Evolutionary conservation across 2,888 invertebrate genomes (phyloP).

Genomic region (Apamea crenata): DNA sequence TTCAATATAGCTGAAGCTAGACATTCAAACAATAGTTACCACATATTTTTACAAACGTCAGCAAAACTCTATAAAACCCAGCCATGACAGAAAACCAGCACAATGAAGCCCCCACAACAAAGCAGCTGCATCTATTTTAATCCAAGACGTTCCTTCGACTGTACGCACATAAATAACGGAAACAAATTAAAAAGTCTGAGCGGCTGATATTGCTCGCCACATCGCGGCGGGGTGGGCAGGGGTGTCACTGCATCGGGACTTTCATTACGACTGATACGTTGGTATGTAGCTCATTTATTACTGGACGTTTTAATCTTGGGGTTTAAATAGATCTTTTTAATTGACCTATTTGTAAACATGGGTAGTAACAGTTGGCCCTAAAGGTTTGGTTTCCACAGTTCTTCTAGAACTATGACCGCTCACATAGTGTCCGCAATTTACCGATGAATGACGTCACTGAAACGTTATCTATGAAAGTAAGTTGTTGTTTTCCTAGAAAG

Average conservation of each 20-base stretch:
- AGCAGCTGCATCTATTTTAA: slow-evolving; percentile 57
- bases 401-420: not conserved
- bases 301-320: slow-evolving; percentile 13
- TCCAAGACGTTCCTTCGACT: slow-evolving; percentile 61
- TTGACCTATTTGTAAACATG: not conserved
- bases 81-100: not conserved
- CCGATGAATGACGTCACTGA: too few species aligned
- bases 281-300: slow-evolving; percentile 34
- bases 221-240: slow-evolving; percentile 50
- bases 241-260: slow-evolving; percentile 42
- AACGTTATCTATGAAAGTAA: too few species aligned
- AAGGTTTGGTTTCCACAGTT: too few species aligned
- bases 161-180: slow-evolving; percentile 80
- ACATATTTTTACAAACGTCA: not conserved
- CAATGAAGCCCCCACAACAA: slow-evolving; percentile 6
- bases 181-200: slow-evolving; percentile 83
- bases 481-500: too few species aligned
- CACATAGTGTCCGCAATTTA: not conserved
- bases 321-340: not conserved
- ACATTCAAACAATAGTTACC: not conserved
- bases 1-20: not conserved
- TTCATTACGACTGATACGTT: slow-evolving; percentile 40
- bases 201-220: slow-evolving; percentile 66
- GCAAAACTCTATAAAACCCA: not conserved
- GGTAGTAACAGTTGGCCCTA: not conserved